phyloP scores from a whole-genome alignment of 2,113 vertebrate genomes.

The Campylorhamphus procurvoides region DNA sequence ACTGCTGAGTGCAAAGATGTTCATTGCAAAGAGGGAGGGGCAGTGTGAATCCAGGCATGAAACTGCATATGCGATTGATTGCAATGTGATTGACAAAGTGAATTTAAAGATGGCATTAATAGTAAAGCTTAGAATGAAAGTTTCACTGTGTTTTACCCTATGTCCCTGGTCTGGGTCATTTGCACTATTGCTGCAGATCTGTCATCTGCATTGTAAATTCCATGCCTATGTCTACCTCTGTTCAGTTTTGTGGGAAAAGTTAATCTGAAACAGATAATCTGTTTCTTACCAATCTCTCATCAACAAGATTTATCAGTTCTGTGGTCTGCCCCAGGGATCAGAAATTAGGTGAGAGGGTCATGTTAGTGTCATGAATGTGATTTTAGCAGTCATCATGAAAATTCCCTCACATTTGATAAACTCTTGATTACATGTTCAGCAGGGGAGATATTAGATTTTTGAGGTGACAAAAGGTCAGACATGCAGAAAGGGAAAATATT shows the following conservation, averaged over 20 bases:
- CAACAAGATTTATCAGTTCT: not conserved
- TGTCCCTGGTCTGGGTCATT: not conserved
- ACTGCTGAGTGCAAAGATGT: not conserved
- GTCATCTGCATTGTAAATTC: not conserved
- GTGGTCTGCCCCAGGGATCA: not conserved
- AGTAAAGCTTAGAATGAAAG: not conserved
- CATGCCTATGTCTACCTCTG: not conserved
- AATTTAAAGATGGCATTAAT: not conserved
- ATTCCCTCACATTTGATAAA: not conserved
- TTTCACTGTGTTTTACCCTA: not conserved
- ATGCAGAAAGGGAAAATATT: not conserved
- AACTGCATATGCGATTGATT: not conserved
- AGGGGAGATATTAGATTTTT: not conserved
- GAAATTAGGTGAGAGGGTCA: not conserved
- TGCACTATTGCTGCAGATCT: not conserved
- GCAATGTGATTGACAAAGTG: not conserved
- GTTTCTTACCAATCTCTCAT: not conserved
- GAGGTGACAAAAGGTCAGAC: not conserved
- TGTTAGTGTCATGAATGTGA: not conserved
- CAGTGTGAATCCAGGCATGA: rapidly evolving
- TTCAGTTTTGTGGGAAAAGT: not conserved
- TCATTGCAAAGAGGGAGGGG: not conserved
- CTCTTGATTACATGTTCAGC: not conserved
- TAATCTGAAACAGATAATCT: not conserved
- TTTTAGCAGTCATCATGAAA: not conserved